Conservation (phyloP, 2,888 invertebrate species). For the Idaea straminata region DNA sequence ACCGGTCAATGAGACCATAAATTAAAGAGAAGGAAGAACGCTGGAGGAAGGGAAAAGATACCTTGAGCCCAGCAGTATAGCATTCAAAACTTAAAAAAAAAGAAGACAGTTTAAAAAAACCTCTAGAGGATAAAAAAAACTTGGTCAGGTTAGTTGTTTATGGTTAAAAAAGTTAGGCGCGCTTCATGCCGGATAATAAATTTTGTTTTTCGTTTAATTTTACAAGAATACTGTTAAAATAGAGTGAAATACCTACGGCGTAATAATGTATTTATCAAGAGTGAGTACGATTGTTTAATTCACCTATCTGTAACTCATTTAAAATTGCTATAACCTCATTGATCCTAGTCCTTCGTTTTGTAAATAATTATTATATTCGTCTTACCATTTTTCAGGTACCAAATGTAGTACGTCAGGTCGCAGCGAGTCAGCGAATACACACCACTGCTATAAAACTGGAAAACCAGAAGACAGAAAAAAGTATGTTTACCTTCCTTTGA, state of each 20-base stretch:
- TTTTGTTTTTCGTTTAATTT: background rate
- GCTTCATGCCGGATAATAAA: background rate
- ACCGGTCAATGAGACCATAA: too few species aligned
- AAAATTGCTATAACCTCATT: background rate
- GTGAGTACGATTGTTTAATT: background rate
- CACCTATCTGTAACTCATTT: background rate
- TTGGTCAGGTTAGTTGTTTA: background rate
- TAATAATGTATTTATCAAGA: background rate
- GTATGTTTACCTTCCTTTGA: constrained; percentile 37
- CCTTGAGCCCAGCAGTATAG: too few species aligned
- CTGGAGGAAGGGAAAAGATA: too few species aligned
- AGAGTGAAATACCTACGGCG: background rate
- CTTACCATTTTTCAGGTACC: constrained; percentile 34
- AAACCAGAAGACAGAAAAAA: constrained; percentile 64
- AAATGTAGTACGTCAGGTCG: constrained; percentile 29
- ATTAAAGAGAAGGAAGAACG: too few species aligned
- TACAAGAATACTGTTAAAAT: background rate
- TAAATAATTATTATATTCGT: background rate
- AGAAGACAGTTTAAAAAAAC: background rate
- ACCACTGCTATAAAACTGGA: constrained; percentile 38
- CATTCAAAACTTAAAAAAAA: too few species aligned
- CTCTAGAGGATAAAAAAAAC: background rate
- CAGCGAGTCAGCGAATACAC: constrained; percentile 35
- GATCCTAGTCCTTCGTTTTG: background rate
- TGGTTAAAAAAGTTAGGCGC: background rate